Base-by-base conservation (phyloP, 92 coral and sea anemone genomes). In the Epizoanthus stellaris region DNA sequence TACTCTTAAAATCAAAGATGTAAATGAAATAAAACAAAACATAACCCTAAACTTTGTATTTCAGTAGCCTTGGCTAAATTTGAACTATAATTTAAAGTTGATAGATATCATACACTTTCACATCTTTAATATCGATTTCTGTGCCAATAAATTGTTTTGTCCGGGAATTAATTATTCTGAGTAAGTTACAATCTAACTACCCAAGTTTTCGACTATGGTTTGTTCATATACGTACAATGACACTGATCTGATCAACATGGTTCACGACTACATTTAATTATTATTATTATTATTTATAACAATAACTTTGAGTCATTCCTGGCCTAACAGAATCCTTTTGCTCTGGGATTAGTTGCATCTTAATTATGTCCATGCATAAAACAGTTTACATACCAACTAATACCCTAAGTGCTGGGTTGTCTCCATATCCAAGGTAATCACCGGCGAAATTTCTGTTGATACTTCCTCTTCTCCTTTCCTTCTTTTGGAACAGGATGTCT, bases 391-490 rank as follows among this genome's bases (percentile, higher is more conserved):
- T 89, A 96, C 99, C 99, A 57, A 96, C 99, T 80, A 96, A 73
- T 42, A 94, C 93, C 59, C 99, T 90, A 54, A 96, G 91, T 0
- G 96, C 95, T 14, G 98, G 99, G 62, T 96, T 96, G 63, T 90
- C 90, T 43, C 89, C 99, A 43, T 89, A 94, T 25, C 99, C 99
- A 79, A 96, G 94, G 91, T 96, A 96, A 80, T 96, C 99, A 34
- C 99, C 99, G 73, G 92, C 99, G 77, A 96, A 96, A 74, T 96
- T 96, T 23, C 99, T 93, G 82, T 96, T 94, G 53, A 96, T 89
- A 19, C 98, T 96, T 16, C 95, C 94, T 72, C 98, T 73, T 88
- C 94, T 81, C 85, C 99, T 85, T 76, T 96, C 97, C 81, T 96
- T 96, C 95, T 96, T 96, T 95, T 92, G 93, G 94, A 94, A 93